Conservation (phyloP, 1,140 invertebrate species). For the Nasonia vitripennis region DNA sequence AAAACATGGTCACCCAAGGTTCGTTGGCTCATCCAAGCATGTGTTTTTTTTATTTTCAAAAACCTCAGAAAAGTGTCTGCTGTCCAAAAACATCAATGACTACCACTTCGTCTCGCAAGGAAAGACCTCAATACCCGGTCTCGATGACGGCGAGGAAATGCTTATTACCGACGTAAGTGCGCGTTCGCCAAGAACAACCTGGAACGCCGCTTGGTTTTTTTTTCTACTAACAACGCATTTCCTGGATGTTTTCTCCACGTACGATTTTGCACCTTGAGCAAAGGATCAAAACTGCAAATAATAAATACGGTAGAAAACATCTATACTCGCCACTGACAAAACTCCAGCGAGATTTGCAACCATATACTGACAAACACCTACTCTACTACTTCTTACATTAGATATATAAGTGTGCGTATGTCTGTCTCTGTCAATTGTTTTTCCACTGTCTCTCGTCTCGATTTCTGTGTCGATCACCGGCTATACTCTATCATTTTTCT, state of each 20-base stretch:
- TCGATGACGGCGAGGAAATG: conserved; percentile 98
- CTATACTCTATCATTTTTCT: conserved; percentile 29
- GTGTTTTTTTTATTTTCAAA: conserved; percentile 64
- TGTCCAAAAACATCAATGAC: conserved; percentile 91
- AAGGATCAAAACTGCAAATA: no score
- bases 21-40: conserved; percentile 68
- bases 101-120: conserved; percentile 98
- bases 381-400: background rate
- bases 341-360: conserved; percentile 1
- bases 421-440: conserved; percentile 60
- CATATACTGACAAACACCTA: conserved; percentile 16
- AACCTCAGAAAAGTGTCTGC: conserved; percentile 84
- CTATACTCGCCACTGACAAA: conserved; percentile 3
- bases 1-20: conserved; percentile 66
- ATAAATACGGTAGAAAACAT: conserved; percentile 6
- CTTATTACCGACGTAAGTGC: conserved; percentile 93
- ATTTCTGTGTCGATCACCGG: conserved; percentile 43
- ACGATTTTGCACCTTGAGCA: background rate
- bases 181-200: conserved; percentile 35
- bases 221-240: background rate
- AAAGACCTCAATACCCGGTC: conserved; percentile 94
- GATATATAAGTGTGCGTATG: conserved; percentile 35
- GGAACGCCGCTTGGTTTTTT: conserved; percentile 40
- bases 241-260: background rate
- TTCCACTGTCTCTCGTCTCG: conserved; percentile 59